phyloP scores from a whole-genome alignment of 2,888 invertebrate species.

The Incurvaria masculella region DNA sequence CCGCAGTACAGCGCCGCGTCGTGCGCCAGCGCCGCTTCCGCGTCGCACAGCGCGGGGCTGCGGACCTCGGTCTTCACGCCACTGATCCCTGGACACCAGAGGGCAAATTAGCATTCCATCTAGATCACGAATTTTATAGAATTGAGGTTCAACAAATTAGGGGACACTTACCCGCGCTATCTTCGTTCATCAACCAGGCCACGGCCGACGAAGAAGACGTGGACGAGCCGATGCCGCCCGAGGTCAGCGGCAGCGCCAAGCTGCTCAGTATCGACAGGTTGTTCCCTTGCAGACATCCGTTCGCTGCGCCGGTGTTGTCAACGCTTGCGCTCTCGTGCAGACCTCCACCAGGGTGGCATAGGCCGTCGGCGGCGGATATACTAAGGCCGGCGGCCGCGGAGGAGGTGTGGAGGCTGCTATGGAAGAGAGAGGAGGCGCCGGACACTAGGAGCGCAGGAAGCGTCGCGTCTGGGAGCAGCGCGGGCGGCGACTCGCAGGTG shows the following conservation, averaged over 20 bases:
- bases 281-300: constrained; percentile 41
- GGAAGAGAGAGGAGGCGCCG: constrained; percentile 41
- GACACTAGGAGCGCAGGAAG: constrained; percentile 46
- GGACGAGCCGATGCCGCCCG: constrained; percentile 38
- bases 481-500: constrained; percentile 59
- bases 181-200: constrained; percentile 57
- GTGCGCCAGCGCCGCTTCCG: constrained; percentile 49
- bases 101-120: too few relatives aligned
- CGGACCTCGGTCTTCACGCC: constrained; percentile 72
- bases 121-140: too few relatives aligned
- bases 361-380: constrained; percentile 31
- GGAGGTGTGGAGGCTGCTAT: constrained; percentile 30
- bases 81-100: constrained; percentile 21
- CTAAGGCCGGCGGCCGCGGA: constrained; percentile 28
- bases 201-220: constrained; percentile 47
- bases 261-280: constrained; percentile 25
- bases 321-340: constrained; percentile 23
- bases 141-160: neutral
- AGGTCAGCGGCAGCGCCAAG: constrained; percentile 40
- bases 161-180: constrained; percentile 39
- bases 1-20: constrained; percentile 31
- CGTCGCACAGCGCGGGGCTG: constrained; percentile 63
- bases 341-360: constrained; percentile 25
- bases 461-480: constrained; percentile 41
- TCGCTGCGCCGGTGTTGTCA: constrained; percentile 35